Base-by-base conservation (phyloP, 2,113 vertebrate species). In the Microcebus jonahi region DNA sequence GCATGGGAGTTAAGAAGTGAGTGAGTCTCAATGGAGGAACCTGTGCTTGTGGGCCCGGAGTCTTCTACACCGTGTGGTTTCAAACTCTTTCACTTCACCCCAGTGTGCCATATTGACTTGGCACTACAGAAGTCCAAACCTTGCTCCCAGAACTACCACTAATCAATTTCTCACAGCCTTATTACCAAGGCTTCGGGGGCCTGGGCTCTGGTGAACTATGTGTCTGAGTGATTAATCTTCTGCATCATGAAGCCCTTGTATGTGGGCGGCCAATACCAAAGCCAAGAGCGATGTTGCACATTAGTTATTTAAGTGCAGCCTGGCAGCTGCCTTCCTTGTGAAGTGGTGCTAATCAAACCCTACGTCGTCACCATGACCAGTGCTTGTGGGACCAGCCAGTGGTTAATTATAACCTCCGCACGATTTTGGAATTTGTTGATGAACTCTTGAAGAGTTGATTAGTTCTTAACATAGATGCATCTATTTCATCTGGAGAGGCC, bases 201-300 rank as follows among this genome's bases (percentile, higher is more conserved):
- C 95, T 80, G 67, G 53, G 61, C n/a, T 57, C 83, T 63, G 0
- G 34, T 68, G 92, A 92, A 68, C 90, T 92, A 85, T 4, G 0
- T 71, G 76, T 67, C 73, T 77, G 42, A 85, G 77, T 97, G 92
- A 96, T 94, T 95, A 94, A 95, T 96, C 88, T 90, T 94, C 85
- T 85, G 29, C 2, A 2, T 88, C 84, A 73, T 27, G 57, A 71
- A 95, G 88, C 61, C 63, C 86, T 96, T 83, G 29, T 17, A 48
- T 6, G 59, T 61, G 77, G 68, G 34, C 83, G 94, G 86, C 59
- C 3, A 21, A 57, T 87, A 96, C 79, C 88, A 50, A 86, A 90
- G 76, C 65, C 55, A 45, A 90, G 84, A 89, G 57, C 3, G 1
- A 94, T 79, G 57, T 31, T 73, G 76, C 76, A 89, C 79, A 93